A percentile compares a stretch with the other conserved stretches of the same genome.
These are phyloP conservation scores for Nephrocerus scutellatus DNA, from an alignment of 2,888 invertebrate species.

Conservation along the genomic window DNA sequence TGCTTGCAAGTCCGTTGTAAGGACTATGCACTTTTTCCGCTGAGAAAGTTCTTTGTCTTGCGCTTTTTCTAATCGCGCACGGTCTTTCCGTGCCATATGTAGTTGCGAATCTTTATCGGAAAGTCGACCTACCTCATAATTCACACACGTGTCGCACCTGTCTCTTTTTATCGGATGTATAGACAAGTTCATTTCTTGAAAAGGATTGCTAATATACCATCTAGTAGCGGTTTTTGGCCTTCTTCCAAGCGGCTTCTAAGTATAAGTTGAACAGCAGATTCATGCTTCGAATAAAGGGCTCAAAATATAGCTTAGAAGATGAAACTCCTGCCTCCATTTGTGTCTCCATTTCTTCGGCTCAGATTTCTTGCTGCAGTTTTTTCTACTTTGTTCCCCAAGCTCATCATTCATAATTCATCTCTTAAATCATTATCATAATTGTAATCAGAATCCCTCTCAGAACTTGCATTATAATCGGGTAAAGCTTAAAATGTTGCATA, in stretches of 20 bases:
- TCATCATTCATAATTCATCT: constrained; percentile 6
- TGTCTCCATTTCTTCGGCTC: constrained; percentile 9
- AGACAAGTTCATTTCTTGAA: constrained; percentile 6
- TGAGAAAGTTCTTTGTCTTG: constrained; percentile 5
- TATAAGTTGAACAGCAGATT: constrained; percentile 5
- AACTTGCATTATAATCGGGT: no score
- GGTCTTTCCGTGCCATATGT: constrained; percentile 7
- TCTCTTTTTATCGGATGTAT: constrained; percentile 7
- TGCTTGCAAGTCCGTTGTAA: constrained; percentile 13
- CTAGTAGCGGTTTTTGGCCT: constrained; percentile 6
- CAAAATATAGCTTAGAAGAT: constrained; percentile 4
- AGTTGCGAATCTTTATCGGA: constrained; percentile 6
- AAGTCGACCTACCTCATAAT: constrained; percentile 1
- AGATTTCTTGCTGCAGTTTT: constrained; percentile 6
- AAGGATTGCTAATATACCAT: constrained; percentile 5
- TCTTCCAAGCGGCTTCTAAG: constrained; percentile 1
- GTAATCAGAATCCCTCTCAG: constrained; percentile 3
- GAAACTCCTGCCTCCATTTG: not conserved
- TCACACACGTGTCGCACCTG: constrained; percentile 2
- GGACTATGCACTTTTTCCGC: constrained; percentile 4
- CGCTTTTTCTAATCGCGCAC: not conserved
- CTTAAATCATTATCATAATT: constrained; percentile 7
- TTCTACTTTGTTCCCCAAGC: constrained; percentile 6
- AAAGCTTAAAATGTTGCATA: no score
- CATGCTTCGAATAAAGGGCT: constrained; percentile 4